phyloP scores from a whole-genome alignment of 2,888 invertebrate species.

The Gymnosoma rotundatum region DNA sequence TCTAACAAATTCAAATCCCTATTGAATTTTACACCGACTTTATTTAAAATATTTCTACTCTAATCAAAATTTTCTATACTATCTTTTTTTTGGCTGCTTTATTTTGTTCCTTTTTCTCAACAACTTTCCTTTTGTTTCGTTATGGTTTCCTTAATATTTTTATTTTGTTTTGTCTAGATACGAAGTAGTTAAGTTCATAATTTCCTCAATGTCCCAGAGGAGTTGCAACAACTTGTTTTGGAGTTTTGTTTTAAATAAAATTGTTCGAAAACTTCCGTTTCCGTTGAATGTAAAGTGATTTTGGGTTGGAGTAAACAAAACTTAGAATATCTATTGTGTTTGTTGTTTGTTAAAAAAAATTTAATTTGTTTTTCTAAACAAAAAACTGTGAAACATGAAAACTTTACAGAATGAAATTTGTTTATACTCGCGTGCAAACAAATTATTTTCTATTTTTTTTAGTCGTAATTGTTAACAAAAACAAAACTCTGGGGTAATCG shows the following conservation, averaged over 20 bases:
- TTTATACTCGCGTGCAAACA: constrained; percentile 38
- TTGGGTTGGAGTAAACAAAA: background rate
- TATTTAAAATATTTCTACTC: background rate
- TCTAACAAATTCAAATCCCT: constrained; percentile 44
- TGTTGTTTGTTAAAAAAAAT: constrained; percentile 33
- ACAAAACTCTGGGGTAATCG: constrained; percentile 36
- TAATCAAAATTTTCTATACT: background rate
- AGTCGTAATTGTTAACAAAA: constrained; percentile 42
- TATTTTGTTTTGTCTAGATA: constrained; percentile 18
- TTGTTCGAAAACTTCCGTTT: constrained; percentile 67
- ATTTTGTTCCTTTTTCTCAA: background rate
- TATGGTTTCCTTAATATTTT: background rate
- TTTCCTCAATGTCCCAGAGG: constrained; percentile 64
- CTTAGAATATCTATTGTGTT: background rate
- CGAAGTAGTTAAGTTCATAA: constrained; percentile 35
- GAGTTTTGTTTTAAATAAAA: constrained; percentile 34
- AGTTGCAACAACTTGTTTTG: constrained; percentile 55
- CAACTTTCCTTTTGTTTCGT: background rate
- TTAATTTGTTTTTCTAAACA: constrained; percentile 5
- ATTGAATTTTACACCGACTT: constrained; percentile 23
- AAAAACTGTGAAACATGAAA: constrained; percentile 25
- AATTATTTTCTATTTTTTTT: constrained; percentile 8
- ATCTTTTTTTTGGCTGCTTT: background rate
- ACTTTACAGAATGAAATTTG: constrained; percentile 39
- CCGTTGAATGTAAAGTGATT: constrained; percentile 57